These are phyloP conservation scores for Sitodiplosis mosellana DNA, from an alignment of 1,140 invertebrate species.

Conservation along the genomic window DNA sequence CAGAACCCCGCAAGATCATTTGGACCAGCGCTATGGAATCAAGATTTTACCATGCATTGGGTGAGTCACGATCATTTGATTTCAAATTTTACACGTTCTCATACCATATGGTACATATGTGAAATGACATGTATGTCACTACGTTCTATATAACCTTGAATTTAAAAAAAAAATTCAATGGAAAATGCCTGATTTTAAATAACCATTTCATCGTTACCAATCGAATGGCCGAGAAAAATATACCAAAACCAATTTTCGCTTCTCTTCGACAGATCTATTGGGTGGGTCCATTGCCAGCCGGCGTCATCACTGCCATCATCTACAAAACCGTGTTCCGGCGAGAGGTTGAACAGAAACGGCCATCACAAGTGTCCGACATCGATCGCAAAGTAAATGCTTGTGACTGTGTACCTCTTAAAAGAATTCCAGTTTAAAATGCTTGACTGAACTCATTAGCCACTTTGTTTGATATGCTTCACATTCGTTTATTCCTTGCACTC, in stretches of 20 bases:
- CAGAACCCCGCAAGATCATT: constrained; percentile 68
- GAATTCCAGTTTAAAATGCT: too few relatives aligned
- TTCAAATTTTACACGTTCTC: neutral
- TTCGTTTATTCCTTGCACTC: too few relatives aligned
- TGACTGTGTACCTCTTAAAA: too few relatives aligned
- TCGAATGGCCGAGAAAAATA: too few relatives aligned
- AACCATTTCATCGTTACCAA: too few relatives aligned
- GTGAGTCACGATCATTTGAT: constrained; percentile 25
- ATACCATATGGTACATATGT: too few relatives aligned
- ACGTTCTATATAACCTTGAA: neutral
- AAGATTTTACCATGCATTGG: constrained; percentile 51
- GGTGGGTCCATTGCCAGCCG: constrained; percentile 44
- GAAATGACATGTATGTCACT: constrained; percentile 1
- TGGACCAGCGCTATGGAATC: constrained; percentile 52
- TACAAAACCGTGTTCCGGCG: constrained; percentile 39
- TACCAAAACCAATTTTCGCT: too few relatives aligned
- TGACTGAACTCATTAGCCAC: too few relatives aligned
- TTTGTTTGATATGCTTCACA: too few relatives aligned
- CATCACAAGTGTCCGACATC: too few relatives aligned
- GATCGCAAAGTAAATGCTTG: too few relatives aligned
- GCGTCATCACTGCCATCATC: constrained; percentile 32
- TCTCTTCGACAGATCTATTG: constrained; percentile 43
- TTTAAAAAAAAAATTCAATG: neutral
- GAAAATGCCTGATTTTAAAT: too few relatives aligned
- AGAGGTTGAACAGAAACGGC: constrained; percentile 13